Percentiles rank a stretch among this genome's conserved stretches.
Evolutionary conservation across 1,140 invertebrate genomes (phyloP).

Genomic region (Aphelenchoides besseyi): DNA sequence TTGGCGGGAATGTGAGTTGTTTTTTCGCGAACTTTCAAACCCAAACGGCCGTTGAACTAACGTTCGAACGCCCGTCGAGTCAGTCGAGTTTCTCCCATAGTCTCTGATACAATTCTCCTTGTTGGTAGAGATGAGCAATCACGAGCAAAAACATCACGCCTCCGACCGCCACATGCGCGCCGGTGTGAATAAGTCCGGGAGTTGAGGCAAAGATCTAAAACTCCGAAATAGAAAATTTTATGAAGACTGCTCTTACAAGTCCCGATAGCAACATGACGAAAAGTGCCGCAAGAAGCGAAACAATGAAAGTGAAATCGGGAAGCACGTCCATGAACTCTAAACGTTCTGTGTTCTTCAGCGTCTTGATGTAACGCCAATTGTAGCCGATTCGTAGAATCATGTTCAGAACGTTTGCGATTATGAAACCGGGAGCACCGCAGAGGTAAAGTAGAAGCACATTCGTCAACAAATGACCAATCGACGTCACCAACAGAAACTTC

Average conservation of each 20-base stretch:
- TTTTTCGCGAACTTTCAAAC: not conserved
- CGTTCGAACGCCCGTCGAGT: not conserved
- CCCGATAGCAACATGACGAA: constrained; percentile 14
- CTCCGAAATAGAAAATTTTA: constrained; percentile 10
- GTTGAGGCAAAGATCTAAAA: constrained; percentile 10
- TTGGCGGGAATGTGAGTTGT: not conserved
- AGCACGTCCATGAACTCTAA: constrained; percentile 5
- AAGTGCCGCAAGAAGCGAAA: not conserved
- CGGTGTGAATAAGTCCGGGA: not conserved
- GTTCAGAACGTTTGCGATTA: constrained; percentile 38
- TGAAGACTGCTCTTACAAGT: not conserved
- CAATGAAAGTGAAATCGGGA: constrained; percentile 9
- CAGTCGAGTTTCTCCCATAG: constrained; percentile 20
- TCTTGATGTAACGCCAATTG: constrained; percentile 37
- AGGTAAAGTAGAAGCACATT: constrained; percentile 24
- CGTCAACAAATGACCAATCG: constrained; percentile 30
- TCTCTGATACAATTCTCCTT: constrained; percentile 19
- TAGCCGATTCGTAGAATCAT: constrained; percentile 34
- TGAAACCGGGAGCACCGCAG: constrained; percentile 43
- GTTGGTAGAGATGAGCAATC: constrained; percentile 3
- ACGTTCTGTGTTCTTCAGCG: not conserved
- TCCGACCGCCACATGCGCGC: constrained; percentile 17
- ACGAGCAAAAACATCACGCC: constrained; percentile 12
- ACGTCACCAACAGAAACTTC: constrained; percentile 27
- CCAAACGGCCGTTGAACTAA: not conserved